Base-by-base conservation (phyloP, 2,113 vertebrate genomes). In the Elephas maximus region DNA sequence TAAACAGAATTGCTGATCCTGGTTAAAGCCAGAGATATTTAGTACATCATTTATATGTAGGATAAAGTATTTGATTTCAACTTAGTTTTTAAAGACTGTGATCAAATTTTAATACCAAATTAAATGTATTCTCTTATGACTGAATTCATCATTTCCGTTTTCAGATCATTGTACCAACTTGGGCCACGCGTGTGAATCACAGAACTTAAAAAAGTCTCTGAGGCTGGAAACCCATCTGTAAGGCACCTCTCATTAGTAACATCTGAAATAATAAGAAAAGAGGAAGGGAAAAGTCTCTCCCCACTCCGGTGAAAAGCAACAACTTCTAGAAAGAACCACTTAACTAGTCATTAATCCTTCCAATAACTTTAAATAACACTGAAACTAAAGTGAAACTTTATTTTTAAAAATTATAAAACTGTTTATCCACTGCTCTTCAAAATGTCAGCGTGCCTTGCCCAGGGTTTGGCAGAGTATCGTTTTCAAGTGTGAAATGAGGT, bases 121-220 rank as follows among this genome's bases (percentile, higher is more conserved):
- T 63, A 53, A 90, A 41, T 63, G 15, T 94, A 3, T 15, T 74
- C 94, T 60, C 71, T 76, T 96, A 94, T 86, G 82, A 71, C 90
- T 65, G 92, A 83, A 92, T 95, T 96, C 77, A 5, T 93, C 92
- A 93, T 95, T 90, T 48, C 44, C 82, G 3, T 89, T 96, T 96
- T 60, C 89, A 26, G 91, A 80, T 73, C 74, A 79, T 89, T 88
- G 51, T 30, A 28, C 69, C n/a, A 7, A 0, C 8, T 6, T 84
- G 76, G 80, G 17, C 3, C 41, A 11, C 7, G 20, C 57, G 41
- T 84, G 60, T 82, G 77, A 71, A 88, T 94, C 96, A 82, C 60
- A 62, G 41, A 89, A 9, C 4, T 60, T 78, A 51, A 48, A 77
- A 48, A 82, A 28, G 10, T 88, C 77, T 86, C 77, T 53, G 63